Conservation (phyloP, 2,113 vertebrate species). For the Agelaius phoeniceus region DNA sequence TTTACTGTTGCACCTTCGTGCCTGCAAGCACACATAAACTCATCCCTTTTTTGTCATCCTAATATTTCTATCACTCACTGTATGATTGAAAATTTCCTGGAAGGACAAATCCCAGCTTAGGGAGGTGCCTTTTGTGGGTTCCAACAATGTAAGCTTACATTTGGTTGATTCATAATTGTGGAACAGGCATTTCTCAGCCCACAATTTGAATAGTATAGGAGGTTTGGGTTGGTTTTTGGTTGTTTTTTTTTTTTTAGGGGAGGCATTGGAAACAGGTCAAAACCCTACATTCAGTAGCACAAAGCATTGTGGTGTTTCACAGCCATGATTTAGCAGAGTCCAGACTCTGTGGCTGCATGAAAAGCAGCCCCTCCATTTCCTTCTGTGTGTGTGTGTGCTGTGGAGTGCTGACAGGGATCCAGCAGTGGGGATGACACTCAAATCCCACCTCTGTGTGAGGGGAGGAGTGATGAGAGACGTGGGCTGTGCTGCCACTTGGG, state of each 20-base stretch:
- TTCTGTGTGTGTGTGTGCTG: background rate
- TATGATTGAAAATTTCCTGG: slow-evolving; percentile 57
- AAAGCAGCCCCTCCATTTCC: background rate
- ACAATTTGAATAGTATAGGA: background rate
- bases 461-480: background rate
- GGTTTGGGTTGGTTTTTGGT: background rate
- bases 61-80: background rate
- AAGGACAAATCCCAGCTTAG: slow-evolving; percentile 5
- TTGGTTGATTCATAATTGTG: slow-evolving; percentile 24
- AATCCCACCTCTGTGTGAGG: background rate
- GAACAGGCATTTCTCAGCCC: slow-evolving; percentile 21
- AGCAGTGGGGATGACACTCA: background rate
- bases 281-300: background rate
- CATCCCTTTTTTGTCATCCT: background rate
- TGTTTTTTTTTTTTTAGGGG: background rate
- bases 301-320: background rate
- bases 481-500: background rate
- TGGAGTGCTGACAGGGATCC: background rate
- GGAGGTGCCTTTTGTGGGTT: slow-evolving; percentile 21
- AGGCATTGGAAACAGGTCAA: background rate
- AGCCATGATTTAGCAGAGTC: background rate
- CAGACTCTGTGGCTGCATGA: slow-evolving; percentile 1
- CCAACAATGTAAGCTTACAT: slow-evolving; percentile 19
- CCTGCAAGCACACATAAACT: background rate
- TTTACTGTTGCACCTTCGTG: background rate